phyloP scores from a whole-genome alignment of 2,797 vertebrate genomes.

The Anguilla marmorata region DNA sequence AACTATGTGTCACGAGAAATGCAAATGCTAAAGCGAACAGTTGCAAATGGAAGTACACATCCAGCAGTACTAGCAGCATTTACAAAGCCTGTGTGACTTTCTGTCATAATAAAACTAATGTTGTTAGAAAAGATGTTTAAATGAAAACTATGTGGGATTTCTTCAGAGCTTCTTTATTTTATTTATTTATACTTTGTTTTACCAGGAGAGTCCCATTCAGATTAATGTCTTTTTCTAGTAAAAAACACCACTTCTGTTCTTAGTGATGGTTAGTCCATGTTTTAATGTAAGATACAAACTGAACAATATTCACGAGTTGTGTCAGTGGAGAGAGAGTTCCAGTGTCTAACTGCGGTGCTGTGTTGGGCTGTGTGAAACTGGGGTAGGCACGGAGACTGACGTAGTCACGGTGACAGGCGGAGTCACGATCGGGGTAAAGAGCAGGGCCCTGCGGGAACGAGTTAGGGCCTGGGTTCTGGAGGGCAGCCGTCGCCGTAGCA shows the following conservation, averaged over 20 bases:
- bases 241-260: too few relatives aligned
- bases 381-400: not conserved
- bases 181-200: too few relatives aligned
- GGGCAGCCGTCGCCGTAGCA: not conserved
- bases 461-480: conserved; percentile 4
- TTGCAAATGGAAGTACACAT: not conserved
- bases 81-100: not conserved
- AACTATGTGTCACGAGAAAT: not conserved
- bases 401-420: too few relatives aligned
- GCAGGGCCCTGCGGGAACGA: not conserved
- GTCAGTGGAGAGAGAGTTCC: not conserved
- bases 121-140: too few relatives aligned
- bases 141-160: too few relatives aligned
- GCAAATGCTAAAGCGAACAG: not conserved
- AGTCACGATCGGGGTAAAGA: not conserved
- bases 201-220: too few relatives aligned
- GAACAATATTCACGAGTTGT: not conserved
- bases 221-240: too few relatives aligned
- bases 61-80: not conserved
- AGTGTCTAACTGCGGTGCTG: not conserved
- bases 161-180: too few relatives aligned
- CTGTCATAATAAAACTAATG: too few relatives aligned
- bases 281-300: too few relatives aligned
- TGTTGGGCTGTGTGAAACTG: not conserved
- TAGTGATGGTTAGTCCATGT: too few relatives aligned